These are phyloP conservation scores for Anolis apletophallus DNA, from an alignment of 2,797 vertebrate species.

Conservation along the genomic window DNA sequence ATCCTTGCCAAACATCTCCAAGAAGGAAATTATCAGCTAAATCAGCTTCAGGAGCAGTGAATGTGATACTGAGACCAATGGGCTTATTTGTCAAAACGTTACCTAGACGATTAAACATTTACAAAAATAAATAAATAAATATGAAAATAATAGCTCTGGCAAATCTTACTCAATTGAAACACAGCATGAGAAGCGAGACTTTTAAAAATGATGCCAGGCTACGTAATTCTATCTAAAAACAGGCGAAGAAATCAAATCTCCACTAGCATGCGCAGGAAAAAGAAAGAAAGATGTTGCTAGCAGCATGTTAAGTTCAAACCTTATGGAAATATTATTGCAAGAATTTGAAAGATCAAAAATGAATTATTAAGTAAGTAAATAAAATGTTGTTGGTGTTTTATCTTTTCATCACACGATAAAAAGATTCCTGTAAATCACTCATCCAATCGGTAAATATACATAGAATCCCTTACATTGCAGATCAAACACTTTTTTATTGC, in stretches of 20 bases:
- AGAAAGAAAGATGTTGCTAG: constrained; percentile 24
- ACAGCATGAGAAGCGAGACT: constrained; percentile 18
- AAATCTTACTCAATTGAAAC: constrained; percentile 32
- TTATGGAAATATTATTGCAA: constrained; percentile 4
- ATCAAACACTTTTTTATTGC: background rate
- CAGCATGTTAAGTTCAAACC: background rate
- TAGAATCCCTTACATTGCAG: background rate
- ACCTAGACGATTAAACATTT: constrained; percentile 44
- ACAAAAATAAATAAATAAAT: constrained; percentile 29
- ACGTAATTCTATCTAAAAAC: constrained; percentile 37
- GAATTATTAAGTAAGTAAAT: background rate
- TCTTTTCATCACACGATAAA: background rate
- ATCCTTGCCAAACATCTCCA: constrained; percentile 15
- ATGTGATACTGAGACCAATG: constrained; percentile 23
- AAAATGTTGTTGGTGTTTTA: background rate
- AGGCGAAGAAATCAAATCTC: constrained; percentile 19
- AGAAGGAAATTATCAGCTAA: constrained; percentile 14
- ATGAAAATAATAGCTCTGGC: constrained; percentile 38
- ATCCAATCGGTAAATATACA: background rate
- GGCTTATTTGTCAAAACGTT: constrained; percentile 27
- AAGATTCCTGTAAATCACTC: background rate
- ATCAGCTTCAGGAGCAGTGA: constrained; percentile 22
- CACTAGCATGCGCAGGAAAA: background rate
- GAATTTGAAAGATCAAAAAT: constrained; percentile 8
- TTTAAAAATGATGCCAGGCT: constrained; percentile 27